phyloP scores from a whole-genome alignment of 2,113 vertebrate species.

The Limnothrissa miodon region DNA sequence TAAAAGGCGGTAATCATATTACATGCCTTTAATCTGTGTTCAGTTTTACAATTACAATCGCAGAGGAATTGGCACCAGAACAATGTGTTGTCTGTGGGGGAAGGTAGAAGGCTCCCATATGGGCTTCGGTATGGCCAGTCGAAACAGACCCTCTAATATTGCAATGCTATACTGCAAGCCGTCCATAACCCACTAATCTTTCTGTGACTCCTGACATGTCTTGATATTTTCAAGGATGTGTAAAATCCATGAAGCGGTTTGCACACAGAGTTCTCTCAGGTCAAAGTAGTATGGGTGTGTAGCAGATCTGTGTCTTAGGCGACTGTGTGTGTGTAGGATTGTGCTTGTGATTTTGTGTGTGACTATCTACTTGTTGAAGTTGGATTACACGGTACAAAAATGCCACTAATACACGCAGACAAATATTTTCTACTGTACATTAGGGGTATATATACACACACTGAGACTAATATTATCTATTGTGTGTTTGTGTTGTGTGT shows the following conservation, averaged over 20 bases:
- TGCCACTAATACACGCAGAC: too few species aligned
- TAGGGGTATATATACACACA: neutral
- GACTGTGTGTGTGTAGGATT: neutral
- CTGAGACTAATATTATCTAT: neutral
- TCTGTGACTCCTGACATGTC: constrained; percentile 3
- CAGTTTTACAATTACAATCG: neutral
- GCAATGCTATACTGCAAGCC: neutral
- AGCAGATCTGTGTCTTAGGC: neutral
- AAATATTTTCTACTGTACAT: neutral
- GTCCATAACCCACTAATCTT: neutral
- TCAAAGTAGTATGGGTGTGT: neutral
- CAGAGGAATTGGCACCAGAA: neutral
- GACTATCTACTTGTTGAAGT: neutral
- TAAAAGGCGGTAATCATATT: neutral
- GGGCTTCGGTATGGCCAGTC: neutral
- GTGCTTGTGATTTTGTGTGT: neutral
- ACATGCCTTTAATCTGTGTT: neutral
- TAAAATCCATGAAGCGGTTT: neutral
- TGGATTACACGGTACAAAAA: neutral
- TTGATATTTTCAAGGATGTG: neutral
- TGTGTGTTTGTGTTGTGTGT: neutral
- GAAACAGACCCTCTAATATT: neutral
- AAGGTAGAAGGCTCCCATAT: neutral
- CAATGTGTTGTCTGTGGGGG: neutral
- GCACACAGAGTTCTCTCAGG: neutral